A percentile compares a stretch with the other conserved stretches of the same genome.
phyloP scores from a whole-genome alignment of 1,140 invertebrate genomes.

The Bombus waltoni region DNA sequence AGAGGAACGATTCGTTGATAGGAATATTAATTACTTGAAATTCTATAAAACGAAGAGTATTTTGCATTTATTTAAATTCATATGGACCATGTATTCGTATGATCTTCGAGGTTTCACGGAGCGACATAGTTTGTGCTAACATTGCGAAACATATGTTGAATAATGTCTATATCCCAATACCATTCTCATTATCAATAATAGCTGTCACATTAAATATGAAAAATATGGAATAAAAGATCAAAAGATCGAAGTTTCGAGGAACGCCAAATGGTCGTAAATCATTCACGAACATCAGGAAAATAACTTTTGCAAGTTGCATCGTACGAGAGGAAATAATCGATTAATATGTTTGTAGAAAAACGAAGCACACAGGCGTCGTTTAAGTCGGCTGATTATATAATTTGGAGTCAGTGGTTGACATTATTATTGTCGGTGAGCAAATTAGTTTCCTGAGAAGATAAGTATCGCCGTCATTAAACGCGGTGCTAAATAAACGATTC shows the following conservation, averaged over 20 bases:
- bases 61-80: too few species aligned
- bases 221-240: not conserved
- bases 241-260: not conserved
- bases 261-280: too few species aligned
- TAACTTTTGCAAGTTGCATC: not conserved
- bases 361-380: too few species aligned
- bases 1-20: too few species aligned
- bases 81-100: too few species aligned
- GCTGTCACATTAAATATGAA: not conserved
- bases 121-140: too few species aligned
- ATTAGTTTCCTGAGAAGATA: conserved; percentile 11
- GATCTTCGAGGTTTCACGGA: too few species aligned
- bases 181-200: not conserved
- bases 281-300: not conserved
- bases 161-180: not conserved
- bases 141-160: not conserved
- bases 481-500: not conserved
- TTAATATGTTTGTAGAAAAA: not conserved
- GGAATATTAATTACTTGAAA: too few species aligned
- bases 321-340: not conserved
- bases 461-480: not conserved
- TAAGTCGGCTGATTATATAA: not conserved
- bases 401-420: not conserved
- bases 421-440: not conserved
- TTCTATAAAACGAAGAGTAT: too few species aligned